Conservation (phyloP, 1,140 invertebrate genomes). For the Microplitis demolitor region DNA sequence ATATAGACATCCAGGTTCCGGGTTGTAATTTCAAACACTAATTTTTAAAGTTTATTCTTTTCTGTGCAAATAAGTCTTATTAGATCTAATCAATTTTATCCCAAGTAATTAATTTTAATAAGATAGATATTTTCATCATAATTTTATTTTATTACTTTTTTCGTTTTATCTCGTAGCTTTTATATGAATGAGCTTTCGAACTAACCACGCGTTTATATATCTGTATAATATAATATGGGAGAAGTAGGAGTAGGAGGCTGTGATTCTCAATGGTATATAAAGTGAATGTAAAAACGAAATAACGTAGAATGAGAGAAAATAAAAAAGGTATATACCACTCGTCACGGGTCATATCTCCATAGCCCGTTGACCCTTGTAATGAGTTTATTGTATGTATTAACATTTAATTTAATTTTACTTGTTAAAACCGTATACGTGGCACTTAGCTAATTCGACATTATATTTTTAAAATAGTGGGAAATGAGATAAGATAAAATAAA, state of each 20-base stretch:
- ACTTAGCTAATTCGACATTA: slow-evolving; percentile 19
- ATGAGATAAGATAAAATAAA: not conserved
- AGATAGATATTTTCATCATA: not conserved
- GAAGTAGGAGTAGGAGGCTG: not conserved
- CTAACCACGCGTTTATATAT: not conserved
- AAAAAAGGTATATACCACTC: not conserved
- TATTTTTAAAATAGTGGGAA: not conserved
- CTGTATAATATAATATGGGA: no score
- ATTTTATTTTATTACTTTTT: slow-evolving; percentile 23
- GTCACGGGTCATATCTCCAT: not conserved
- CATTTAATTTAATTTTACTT: slow-evolving; percentile 29
- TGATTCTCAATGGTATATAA: not conserved
- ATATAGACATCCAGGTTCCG: no score
- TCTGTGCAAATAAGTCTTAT: no score
- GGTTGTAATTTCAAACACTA: no score
- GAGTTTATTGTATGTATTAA: slow-evolving; percentile 32
- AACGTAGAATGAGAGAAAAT: not conserved
- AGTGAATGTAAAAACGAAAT: not conserved
- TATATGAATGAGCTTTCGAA: slow-evolving; percentile 39
- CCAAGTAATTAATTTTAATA: no score
- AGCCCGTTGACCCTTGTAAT: slow-evolving; percentile 26
- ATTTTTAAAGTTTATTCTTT: no score
- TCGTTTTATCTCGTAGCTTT: slow-evolving; percentile 28
- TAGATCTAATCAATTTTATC: no score
- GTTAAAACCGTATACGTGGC: slow-evolving; percentile 28